A percentile compares a stretch with the other conserved stretches of the same genome.
Evolutionary conservation across 2,113 vertebrate genomes (phyloP).

Genomic region (Sebastes fasciatus): DNA sequence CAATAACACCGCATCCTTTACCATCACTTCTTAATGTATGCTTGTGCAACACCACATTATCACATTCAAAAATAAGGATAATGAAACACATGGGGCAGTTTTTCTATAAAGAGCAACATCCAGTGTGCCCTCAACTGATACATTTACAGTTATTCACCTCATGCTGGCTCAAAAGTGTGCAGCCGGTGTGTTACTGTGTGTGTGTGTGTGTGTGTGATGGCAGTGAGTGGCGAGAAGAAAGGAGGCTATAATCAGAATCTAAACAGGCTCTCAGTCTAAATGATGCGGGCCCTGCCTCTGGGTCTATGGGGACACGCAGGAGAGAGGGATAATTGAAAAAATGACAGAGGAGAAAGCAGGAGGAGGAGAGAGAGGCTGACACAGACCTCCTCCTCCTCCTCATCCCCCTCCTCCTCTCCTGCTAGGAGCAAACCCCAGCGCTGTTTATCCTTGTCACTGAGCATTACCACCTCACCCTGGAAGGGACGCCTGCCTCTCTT

Average conservation of each 20-base stretch:
- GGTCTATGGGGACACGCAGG: conserved; percentile 72
- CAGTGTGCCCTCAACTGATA: conserved; percentile 7
- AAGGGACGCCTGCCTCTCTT: conserved; percentile 58
- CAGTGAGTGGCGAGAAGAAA: conserved; percentile 67
- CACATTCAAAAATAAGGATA: conserved; percentile 1
- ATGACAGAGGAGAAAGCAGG: conserved; percentile 82
- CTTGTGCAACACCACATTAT: neutral
- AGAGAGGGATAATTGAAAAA: conserved; percentile 87
- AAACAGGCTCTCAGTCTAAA: conserved; percentile 86
- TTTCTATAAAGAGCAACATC: conserved; percentile 17
- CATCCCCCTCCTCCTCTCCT: conserved; percentile 52
- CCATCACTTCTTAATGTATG: neutral
- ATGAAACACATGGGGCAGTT: conserved; percentile 10
- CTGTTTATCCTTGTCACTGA: conserved; percentile 87
- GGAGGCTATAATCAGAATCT: conserved; percentile 83
- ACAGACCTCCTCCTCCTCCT: conserved; percentile 51
- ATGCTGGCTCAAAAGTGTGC: conserved; percentile 38
- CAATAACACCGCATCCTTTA: neutral
- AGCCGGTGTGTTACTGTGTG: conserved; percentile 2
- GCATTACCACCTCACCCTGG: conserved; percentile 81
- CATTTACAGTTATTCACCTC: conserved; percentile 59
- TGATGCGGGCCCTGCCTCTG: conserved; percentile 75
- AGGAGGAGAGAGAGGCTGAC: conserved; percentile 70
- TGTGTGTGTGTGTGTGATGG: conserved; percentile 13
- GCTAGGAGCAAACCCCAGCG: conserved; percentile 78